Evolutionary conservation across 2,888 invertebrate species (phyloP), one percentile per base, ranked within the genome.

Genomic region (Phengaris alcon): DNA sequence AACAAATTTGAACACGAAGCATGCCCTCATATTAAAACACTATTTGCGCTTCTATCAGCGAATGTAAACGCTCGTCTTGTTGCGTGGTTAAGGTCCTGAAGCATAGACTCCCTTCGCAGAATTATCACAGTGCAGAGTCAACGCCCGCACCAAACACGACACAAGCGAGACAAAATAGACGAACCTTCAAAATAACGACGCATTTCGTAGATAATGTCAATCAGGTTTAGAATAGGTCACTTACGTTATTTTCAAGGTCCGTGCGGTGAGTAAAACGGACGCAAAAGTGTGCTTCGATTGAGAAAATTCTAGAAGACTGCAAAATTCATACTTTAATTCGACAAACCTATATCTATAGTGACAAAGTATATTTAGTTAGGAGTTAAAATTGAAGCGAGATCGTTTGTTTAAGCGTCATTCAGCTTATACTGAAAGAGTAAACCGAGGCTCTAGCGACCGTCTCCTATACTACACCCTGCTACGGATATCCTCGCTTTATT

Each of bases 1-100:
- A 92, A 93, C 85, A 88, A 90, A 91, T 88, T 86, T 87, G 74
- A 86, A 87, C 85, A 84, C 86, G 87, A 91, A 92, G 91, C 91
- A 86, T 84, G 83, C 84, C 82, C 82, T 83, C 86, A 83, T 84
- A 84, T 80, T 81, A 83, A 82, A 82, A 75, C 76, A 77, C 82
- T 79, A 84, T 85, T 88, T 87, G 88, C 89, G 87, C 87, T 86
- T 86, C 86, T 81, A 84, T 83, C 81, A 76, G 76, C 77, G 77
- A 77, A 75, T 77, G 77, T 73, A 78, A 46, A 69, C 15, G 35
- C 57, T 46, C 69, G 15, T 48, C 13, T 44, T 75, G 13, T 46
- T 8, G 35, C 10, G 68, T 12, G 74, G 48, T 72, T 48, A 48
- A 48, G 54, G 35, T 35, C 7, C 0, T 13, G 7, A 8, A 22